Conservation (phyloP, 2,888 invertebrate genomes). For the Sarcophaga caerulescens region DNA sequence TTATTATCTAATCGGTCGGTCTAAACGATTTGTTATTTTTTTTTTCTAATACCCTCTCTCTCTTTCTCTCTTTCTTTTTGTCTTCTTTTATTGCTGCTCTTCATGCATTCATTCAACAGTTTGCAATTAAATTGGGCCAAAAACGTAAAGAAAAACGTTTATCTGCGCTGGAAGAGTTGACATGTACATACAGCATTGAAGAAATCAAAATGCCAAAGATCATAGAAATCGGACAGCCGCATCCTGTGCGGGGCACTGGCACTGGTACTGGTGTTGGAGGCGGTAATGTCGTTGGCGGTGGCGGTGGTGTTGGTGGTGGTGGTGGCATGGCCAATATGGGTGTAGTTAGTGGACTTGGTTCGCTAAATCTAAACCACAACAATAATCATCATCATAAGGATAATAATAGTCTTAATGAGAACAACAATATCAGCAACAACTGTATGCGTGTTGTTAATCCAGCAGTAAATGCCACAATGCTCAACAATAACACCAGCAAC, state of each 20-base stretch:
- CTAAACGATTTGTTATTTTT: too few species aligned
- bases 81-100: not conserved
- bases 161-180: slow-evolving; percentile 81
- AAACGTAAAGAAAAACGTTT: slow-evolving; percentile 84
- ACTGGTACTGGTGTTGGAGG: slow-evolving; percentile 34
- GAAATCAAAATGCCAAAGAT: slow-evolving; percentile 83
- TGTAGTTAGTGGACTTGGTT: slow-evolving; percentile 60
- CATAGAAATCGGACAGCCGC: slow-evolving; percentile 83
- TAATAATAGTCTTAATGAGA: slow-evolving; percentile 57
- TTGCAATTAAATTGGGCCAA: slow-evolving; percentile 84
- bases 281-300: not conserved
- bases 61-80: slow-evolving; percentile 10
- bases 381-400: slow-evolving; percentile 53
- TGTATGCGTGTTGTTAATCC: slow-evolving; percentile 67
- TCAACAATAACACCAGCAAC: slow-evolving; percentile 55
- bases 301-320: slow-evolving; percentile 40
- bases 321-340: slow-evolving; percentile 52
- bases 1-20: slow-evolving; percentile 42
- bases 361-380: slow-evolving; percentile 61
- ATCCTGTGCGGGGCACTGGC: slow-evolving; percentile 80
- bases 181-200: slow-evolving; percentile 82
- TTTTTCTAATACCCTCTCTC: too few species aligned
- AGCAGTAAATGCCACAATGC: slow-evolving; percentile 60
- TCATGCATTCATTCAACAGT: slow-evolving; percentile 75
- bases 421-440: slow-evolving; percentile 66